A percentile compares a stretch with the other conserved stretches of the same genome.
Conservation (phyloP, 2,888 invertebrate species). For the Sepioteuthis lessoniana region DNA sequence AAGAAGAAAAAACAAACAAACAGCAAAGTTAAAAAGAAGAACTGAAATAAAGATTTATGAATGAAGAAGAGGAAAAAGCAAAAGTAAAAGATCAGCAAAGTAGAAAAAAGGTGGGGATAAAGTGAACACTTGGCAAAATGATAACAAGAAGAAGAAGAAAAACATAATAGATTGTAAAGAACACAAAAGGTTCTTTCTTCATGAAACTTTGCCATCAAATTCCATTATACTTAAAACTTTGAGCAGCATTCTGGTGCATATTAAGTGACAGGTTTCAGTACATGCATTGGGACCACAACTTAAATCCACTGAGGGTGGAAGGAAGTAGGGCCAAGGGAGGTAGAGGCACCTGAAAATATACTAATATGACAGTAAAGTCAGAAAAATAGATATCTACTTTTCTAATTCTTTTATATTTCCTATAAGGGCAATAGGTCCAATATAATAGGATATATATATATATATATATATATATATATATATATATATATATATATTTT, state of each 20-base stretch:
- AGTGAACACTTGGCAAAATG: neutral
- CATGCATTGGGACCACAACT: neutral
- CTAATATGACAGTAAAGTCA: neutral
- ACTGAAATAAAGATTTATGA: no score
- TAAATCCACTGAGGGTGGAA: neutral
- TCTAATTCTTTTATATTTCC: neutral
- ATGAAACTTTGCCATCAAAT: slow-evolving; percentile 33
- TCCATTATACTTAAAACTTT: slow-evolving; percentile 33
- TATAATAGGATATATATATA: neutral
- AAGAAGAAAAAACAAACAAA: no score
- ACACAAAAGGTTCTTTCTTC: slow-evolving; percentile 23
- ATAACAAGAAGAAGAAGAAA: neutral
- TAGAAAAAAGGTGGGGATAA: no score
- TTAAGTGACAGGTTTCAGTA: slow-evolving; percentile 33
- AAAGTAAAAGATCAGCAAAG: no score
- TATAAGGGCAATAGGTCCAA: neutral
- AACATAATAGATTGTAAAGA: neutral
- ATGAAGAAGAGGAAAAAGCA: no score
- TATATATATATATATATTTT: neutral
- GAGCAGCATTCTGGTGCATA: slow-evolving; percentile 8
- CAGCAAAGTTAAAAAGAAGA: no score
- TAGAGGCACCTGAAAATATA: slow-evolving; percentile 19
- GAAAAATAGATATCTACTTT: neutral
- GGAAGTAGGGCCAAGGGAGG: neutral
- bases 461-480: neutral